Base-by-base conservation (phyloP, 2,888 invertebrate genomes). In the Theretra japonica region DNA sequence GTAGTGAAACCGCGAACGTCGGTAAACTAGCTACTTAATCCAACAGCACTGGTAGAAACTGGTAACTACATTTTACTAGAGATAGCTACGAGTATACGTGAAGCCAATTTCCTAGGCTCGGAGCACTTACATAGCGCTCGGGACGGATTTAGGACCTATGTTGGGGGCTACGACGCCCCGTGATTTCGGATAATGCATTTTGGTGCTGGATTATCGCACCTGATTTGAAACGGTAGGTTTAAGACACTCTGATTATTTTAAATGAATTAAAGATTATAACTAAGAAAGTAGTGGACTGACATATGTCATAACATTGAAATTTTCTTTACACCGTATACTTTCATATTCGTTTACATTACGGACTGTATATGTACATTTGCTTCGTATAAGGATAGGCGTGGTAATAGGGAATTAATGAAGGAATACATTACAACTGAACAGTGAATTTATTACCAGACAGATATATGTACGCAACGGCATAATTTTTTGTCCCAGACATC, bases 41-140 rank as follows among this genome's bases (percentile, higher is more conserved):
- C 65, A 33, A 71, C 62, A 53, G 70, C 62, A 62, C 70, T 71
- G 33, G 62, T 56, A 71, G 70, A 65, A 70, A 71, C 70, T 70
- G 62, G 70, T 62, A 62, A 41, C 53, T 53, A 71, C 65, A 56
- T 41, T 71, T 70, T 65, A 71, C 65, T 65, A 56, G 62, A 21
- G n/a, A 21, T 70, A 65, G 21, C 21, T 70, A 62, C n/a, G n/a
- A n/a, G n/a, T 70, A 69, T 70, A 69, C 62, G 73, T 58, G 68
- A 72, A 75, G 65, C 58, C 68, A 72, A 76, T 76, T 75, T 78
- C 75, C 76, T 78, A 76, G 70, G 33, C 71, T 17, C 70, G 50
- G 75, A 73, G 70, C 68, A 73, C 73, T 59, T 72, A 73, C 65
- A 33, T 25, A 53, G 30, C 8, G 70, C 21, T 30, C 33, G 70